Percentiles rank a stretch among this genome's conserved stretches.
phyloP scores from a whole-genome alignment of 2,888 invertebrate species.

The Patella depressa region DNA sequence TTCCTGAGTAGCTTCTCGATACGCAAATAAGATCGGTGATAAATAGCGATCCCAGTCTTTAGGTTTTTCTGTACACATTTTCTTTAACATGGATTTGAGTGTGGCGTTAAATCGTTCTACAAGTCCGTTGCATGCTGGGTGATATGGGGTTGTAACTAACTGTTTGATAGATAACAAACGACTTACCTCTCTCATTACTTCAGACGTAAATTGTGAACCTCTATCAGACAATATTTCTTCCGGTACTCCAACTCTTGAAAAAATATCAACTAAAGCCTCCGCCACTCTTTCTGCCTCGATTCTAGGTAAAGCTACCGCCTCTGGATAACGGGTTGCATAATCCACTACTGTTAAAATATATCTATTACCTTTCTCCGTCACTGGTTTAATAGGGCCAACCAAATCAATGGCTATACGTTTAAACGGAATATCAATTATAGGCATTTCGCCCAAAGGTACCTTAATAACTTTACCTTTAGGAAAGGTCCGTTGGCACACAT shows the following conservation, averaged over 20 bases:
- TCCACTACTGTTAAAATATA: conserved; percentile 30
- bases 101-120: conserved; percentile 31
- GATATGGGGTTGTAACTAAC: conserved; percentile 27
- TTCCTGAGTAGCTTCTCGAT: conserved; percentile 32
- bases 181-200: conserved; percentile 37
- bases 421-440: conserved; percentile 13
- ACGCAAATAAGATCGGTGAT: conserved; percentile 32
- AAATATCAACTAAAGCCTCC: conserved; percentile 42
- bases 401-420: conserved; percentile 13
- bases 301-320: conserved; percentile 35
- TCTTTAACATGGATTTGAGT: conserved; percentile 39
- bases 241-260: conserved; percentile 36
- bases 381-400: conserved; percentile 1
- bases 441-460: conserved; percentile 3
- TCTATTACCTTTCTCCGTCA: no score
- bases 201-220: conserved; percentile 42
- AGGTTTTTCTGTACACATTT: conserved; percentile 34
- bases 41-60: conserved; percentile 45
- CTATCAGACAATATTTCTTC: conserved; percentile 40
- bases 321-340: conserved; percentile 44
- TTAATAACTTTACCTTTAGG: conserved; percentile 2
- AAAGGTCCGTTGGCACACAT: conserved; percentile 13
- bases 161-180: conserved; percentile 18
- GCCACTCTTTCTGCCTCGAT: conserved; percentile 41
- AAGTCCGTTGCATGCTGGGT: conserved; percentile 29